Conservation (phyloP, 2,113 vertebrate genomes). For the Numenius arquata region DNA sequence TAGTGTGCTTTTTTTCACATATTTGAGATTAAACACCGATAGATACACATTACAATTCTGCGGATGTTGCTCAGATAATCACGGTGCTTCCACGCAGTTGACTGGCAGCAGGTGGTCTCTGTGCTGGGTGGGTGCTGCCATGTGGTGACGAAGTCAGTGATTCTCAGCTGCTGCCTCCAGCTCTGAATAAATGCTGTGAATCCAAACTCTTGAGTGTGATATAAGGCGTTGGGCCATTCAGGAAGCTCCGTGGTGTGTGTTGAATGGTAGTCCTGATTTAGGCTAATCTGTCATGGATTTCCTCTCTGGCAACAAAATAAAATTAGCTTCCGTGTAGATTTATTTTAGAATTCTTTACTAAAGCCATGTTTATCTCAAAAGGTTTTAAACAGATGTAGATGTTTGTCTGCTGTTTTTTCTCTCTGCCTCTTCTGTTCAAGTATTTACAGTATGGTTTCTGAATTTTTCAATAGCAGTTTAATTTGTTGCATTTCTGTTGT, state of each 20-base stretch:
- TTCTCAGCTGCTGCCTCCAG: neutral
- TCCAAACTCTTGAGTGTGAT: neutral
- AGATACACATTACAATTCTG: neutral
- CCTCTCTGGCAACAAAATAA: neutral
- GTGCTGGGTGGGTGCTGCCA: neutral
- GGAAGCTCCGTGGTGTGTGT: neutral
- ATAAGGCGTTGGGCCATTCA: neutral
- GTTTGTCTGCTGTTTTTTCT: neutral
- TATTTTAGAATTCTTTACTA: neutral
- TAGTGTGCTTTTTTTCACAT: neutral
- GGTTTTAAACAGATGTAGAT: neutral
- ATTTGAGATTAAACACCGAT: neutral
- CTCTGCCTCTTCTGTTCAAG: neutral
- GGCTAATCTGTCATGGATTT: neutral
- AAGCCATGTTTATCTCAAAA: neutral
- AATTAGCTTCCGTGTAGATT: neutral
- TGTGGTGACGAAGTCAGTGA: neutral
- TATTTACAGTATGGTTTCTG: neutral
- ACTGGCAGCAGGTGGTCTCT: neutral
- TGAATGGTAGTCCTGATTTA: neutral
- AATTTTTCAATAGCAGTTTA: neutral
- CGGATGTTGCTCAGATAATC: neutral
- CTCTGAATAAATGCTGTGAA: neutral
- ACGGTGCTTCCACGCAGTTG: neutral
- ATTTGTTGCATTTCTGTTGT: neutral